phyloP scores from a whole-genome alignment of 2,797 vertebrate genomes.

The Falco novaeseelandiae region DNA sequence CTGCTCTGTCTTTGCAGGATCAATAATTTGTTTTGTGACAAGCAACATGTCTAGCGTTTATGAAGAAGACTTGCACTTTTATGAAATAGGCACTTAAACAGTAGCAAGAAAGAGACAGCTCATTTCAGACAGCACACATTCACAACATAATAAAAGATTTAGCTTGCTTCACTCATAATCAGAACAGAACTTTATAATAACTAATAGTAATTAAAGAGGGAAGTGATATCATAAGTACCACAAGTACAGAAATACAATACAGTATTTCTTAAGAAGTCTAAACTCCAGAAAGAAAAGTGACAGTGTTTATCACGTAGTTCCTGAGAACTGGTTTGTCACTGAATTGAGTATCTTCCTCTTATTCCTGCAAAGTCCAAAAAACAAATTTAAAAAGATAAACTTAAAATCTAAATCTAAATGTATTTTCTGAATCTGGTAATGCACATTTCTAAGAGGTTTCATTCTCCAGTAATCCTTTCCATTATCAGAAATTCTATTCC shows the following conservation, averaged over 20 bases:
- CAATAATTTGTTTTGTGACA: background rate
- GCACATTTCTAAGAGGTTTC: background rate
- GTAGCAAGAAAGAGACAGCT: background rate
- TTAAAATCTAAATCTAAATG: background rate
- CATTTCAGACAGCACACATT: background rate
- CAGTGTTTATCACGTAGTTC: background rate
- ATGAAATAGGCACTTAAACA: background rate
- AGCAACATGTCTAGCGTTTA: background rate
- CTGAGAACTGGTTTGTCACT: background rate
- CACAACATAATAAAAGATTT: background rate
- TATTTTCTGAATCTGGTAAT: background rate
- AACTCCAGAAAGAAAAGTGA: background rate
- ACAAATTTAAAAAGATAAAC: background rate
- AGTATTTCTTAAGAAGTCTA: background rate
- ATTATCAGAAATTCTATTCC: background rate
- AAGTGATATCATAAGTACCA: background rate
- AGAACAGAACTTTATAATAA: background rate
- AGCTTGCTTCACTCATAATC: background rate
- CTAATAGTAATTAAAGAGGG: background rate
- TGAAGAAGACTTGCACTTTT: background rate
- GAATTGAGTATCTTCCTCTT: rapidly evolving
- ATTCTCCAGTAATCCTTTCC: background rate
- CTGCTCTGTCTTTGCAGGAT: background rate
- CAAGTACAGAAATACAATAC: background rate
- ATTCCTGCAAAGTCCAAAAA: background rate